Base-by-base conservation (phyloP, 2,797 vertebrate species). In the Lepilemur ruficaudatus region DNA sequence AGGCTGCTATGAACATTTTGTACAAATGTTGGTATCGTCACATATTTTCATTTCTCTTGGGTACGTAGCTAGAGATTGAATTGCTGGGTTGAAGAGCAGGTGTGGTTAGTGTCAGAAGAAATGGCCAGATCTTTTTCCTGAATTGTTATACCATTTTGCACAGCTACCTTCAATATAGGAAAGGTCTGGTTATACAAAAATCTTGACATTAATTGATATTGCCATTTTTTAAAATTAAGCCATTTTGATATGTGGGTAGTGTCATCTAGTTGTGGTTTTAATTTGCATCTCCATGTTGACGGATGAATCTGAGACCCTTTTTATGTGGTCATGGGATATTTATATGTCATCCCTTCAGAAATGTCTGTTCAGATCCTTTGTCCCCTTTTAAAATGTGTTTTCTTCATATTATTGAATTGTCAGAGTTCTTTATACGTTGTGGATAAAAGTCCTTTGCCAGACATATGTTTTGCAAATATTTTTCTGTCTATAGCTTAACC, bases 151-250 rank as follows among this genome's bases (percentile, higher is more conserved):
- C 13, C 17, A 38, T 41, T 61, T 7, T 50, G 5, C 23, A 59
- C 38, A 80, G 5, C 28, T 55, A 17, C 50, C 50, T 35, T 17
- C 8, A 46, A 43, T 48, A 4, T 52, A 35, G 25, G 25, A 63
- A 48, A 91, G 59, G 15, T 73, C 61, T 48, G 17, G 23, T 35
- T 70, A 30, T 4, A 17, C 4, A 28, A 59, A n/a, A 35, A 43
- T 25, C 3, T 61, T 41, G 17, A 17, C 48, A 48, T 13, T 35
- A 41, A 35, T 0, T 28, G 28, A 4, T 78, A 9, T 0, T 55
- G 25, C 10, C n/a, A 52, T 87, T 76, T 52, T 72, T 89, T 46
- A 20, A 89, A 50, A 35, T 23, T 10, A 10, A 88, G 89, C 23
- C 73, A 57, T 35, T 38, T 28, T 65, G 25, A 20, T n/a, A 28